A percentile compares a stretch with the other conserved stretches of the same genome.
Evolutionary conservation across 2,888 invertebrate species (phyloP).

Genomic region (Chrysolina haemoptera): DNA sequence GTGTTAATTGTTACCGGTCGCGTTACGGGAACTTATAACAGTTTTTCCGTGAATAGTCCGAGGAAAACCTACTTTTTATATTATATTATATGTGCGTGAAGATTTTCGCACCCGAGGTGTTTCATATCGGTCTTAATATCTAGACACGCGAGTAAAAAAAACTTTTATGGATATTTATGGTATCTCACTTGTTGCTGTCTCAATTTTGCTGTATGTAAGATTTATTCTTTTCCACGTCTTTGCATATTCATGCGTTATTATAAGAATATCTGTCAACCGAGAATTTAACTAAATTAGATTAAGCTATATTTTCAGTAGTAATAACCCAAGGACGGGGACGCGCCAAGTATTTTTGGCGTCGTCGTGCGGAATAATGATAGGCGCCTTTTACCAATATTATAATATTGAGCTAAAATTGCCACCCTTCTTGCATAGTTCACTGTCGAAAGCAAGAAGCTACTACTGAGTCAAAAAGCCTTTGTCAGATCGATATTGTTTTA

Average conservation of each 20-base stretch:
- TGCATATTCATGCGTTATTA: neutral
- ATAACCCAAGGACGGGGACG: no score
- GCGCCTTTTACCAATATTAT: no score
- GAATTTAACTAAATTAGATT: no score
- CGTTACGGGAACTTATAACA: neutral
- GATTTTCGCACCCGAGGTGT: neutral
- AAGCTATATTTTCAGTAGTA: no score
- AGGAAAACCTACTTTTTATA: neutral
- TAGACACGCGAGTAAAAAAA: conserved; percentile 18
- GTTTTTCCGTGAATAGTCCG: neutral
- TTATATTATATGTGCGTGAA: neutral
- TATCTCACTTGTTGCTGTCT: conserved; percentile 15
- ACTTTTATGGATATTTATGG: conserved; percentile 2
- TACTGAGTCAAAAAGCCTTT: no score
- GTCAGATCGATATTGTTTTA: no score
- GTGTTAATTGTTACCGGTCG: neutral
- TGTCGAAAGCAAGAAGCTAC: no score
- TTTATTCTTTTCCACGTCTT: neutral
- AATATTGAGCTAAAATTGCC: no score
- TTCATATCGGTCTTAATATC: neutral
- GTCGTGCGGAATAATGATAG: no score
- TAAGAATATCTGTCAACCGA: neutral
- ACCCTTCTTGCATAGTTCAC: no score
- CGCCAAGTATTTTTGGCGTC: no score
- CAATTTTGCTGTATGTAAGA: neutral